phyloP scores from a whole-genome alignment of 2,888 invertebrate species.

The Lasius platythorax region DNA sequence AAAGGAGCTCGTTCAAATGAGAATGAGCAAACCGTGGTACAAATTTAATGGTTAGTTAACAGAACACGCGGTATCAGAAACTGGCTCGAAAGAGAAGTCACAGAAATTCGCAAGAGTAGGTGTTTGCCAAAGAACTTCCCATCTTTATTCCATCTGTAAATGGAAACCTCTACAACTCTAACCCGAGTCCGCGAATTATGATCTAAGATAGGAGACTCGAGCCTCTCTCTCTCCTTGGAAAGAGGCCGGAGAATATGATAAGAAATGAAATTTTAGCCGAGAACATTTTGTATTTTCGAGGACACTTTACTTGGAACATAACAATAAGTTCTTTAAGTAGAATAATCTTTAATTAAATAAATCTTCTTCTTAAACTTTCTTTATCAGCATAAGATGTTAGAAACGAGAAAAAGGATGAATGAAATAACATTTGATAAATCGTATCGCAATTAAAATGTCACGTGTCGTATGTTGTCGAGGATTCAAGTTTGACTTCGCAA shows the following conservation, averaged over 20 bases:
- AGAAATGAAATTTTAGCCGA: slow-evolving; percentile 37
- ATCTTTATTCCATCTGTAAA: slow-evolving; percentile 85
- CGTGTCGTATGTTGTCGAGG: neutral
- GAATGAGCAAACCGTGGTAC: slow-evolving; percentile 75
- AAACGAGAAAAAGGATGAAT: neutral
- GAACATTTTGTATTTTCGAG: slow-evolving; percentile 23
- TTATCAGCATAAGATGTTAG: neutral
- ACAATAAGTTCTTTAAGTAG: neutral
- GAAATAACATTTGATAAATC: neutral
- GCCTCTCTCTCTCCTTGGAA: slow-evolving; percentile 27
- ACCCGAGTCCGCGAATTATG: slow-evolving; percentile 69
- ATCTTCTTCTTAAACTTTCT: neutral
- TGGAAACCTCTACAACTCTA: slow-evolving; percentile 64
- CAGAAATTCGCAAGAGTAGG: slow-evolving; percentile 74
- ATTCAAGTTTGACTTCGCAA: slow-evolving; percentile 28
- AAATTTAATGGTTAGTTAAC: slow-evolving; percentile 82
- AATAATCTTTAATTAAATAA: neutral
- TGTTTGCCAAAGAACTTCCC: slow-evolving; percentile 78
- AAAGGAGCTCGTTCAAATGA: slow-evolving; percentile 72
- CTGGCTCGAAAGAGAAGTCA: slow-evolving; percentile 75
- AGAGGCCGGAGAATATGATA: slow-evolving; percentile 57
- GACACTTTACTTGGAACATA: slow-evolving; percentile 1
- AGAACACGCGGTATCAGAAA: slow-evolving; percentile 78
- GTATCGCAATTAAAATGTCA: neutral
- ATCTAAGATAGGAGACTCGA: slow-evolving; percentile 63